These are phyloP conservation scores for Poeciliopsis occidentalis DNA, from an alignment of 2,113 vertebrate species.

Conservation along the genomic window DNA sequence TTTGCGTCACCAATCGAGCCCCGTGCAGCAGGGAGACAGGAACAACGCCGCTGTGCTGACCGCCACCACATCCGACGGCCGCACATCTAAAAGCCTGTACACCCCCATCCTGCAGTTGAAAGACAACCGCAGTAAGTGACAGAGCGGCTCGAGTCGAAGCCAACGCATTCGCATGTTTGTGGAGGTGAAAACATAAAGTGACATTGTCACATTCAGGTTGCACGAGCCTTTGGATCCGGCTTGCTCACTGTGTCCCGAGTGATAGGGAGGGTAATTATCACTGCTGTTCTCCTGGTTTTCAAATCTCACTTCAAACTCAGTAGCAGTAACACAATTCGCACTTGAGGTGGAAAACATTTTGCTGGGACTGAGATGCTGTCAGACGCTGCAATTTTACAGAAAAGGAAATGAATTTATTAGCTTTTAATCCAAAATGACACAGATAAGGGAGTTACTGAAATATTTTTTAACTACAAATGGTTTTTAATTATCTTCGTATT, in stretches of 20 bases:
- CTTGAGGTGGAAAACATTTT: conserved; percentile 14
- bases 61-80: conserved; percentile 70
- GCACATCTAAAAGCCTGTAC: conserved; percentile 86
- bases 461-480: neutral
- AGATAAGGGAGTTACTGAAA: neutral
- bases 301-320: conserved; percentile 4
- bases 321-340: conserved; percentile 15
- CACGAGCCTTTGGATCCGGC: neutral
- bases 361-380: neutral
- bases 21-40: conserved; percentile 82
- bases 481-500: neutral
- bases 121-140: conserved; percentile 87
- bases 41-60: conserved; percentile 81
- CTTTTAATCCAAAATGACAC: neutral
- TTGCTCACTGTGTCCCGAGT: neutral
- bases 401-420: neutral
- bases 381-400: conserved; percentile 3
- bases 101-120: conserved; percentile 83
- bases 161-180: neutral
- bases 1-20: conserved; percentile 87
- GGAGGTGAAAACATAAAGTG: conserved; percentile 3
- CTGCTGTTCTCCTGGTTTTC: neutral
- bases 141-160: neutral
- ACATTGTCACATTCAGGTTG: conserved; percentile 1
- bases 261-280: conserved; percentile 8